A percentile compares a stretch with the other conserved stretches of the same genome.
These are phyloP conservation scores for Pontoporia blainvillei DNA, from an alignment of 2,113 vertebrate species.

Conservation along the genomic window DNA sequence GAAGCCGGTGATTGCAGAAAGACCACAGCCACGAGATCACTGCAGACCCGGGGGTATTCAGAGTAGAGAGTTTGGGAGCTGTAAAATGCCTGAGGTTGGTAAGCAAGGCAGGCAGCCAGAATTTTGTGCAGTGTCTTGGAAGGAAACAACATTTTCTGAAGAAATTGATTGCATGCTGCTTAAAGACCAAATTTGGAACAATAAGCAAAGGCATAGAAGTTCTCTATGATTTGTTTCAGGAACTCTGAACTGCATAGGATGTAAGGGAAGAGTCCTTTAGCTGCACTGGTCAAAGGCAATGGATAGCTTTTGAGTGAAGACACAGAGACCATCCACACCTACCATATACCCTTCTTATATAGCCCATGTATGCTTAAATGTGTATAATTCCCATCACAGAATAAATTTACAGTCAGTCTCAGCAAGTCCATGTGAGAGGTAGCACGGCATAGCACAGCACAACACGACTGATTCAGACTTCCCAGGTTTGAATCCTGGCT, in stretches of 20 bases:
- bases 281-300: background rate
- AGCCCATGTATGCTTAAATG: background rate
- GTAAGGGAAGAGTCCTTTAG: background rate
- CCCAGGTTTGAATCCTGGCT: background rate
- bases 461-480: background rate
- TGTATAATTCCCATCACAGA: background rate
- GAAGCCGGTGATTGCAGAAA: background rate
- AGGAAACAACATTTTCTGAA: background rate
- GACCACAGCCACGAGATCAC: rapidly evolving
- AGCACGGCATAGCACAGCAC: background rate
- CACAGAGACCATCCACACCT: background rate
- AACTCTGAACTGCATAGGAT: background rate
- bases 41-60: rapidly evolving
- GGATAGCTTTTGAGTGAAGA: background rate
- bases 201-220: no score
- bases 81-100: background rate
- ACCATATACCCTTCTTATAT: background rate
- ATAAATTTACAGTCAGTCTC: background rate
- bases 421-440: background rate
- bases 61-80: background rate
- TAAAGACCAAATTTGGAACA: background rate
- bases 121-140: background rate
- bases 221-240: background rate
- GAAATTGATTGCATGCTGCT: background rate
- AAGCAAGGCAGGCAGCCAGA: background rate